Percentiles rank a stretch among this genome's conserved stretches.
Evolutionary conservation across 1,140 invertebrate genomes (phyloP).

Genomic region (Heliconius melpomene): DNA sequence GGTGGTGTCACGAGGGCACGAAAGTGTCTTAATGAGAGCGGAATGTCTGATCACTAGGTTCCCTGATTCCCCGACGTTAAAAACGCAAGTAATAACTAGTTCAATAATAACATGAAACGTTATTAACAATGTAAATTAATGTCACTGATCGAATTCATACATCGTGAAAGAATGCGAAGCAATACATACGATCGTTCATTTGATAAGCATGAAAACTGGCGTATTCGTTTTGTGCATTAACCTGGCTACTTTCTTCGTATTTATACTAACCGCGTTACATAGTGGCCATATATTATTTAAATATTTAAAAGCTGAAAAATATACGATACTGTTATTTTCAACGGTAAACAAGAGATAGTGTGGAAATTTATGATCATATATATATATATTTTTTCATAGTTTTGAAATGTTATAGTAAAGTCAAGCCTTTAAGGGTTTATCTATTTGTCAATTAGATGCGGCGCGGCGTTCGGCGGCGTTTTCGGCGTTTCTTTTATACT

Average conservation of each 20-base stretch:
- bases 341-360: not conserved
- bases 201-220: conserved; percentile 20
- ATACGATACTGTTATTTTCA: not conserved
- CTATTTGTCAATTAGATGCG: no score
- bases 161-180: conserved; percentile 8
- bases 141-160: not conserved
- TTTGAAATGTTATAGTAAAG: not conserved
- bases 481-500: no score
- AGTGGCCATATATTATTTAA: not conserved
- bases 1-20: no score
- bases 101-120: not conserved
- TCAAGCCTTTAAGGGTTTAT: no score
- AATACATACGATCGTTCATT: not conserved
- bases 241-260: conserved; percentile 16
- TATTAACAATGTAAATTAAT: conserved; percentile 6
- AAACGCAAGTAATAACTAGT: not conserved
- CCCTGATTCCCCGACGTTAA: no score
- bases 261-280: not conserved
- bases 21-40: no score
- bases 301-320: not conserved
- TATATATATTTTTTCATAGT: not conserved
- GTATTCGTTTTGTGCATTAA: conserved; percentile 17
- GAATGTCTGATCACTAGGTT: no score
- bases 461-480: no score
- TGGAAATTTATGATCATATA: not conserved